phyloP scores from a whole-genome alignment of 2,888 invertebrate genomes.

The Hipparchia sbordonii region DNA sequence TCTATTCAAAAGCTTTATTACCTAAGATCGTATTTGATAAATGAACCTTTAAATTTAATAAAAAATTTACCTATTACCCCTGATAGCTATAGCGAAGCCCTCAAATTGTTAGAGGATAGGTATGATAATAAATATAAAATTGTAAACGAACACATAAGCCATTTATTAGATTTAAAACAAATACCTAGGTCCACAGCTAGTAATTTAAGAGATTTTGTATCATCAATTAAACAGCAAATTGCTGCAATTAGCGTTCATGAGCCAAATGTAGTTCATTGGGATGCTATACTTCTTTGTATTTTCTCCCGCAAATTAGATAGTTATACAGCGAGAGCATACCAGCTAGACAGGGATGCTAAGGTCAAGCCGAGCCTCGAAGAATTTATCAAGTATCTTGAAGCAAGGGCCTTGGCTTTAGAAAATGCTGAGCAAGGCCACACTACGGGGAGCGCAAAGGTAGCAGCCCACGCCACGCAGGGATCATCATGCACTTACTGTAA shows the following conservation, averaged over 20 bases:
- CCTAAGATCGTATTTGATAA: neutral
- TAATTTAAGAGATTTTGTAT: neutral
- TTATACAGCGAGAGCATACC: neutral
- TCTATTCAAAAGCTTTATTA: neutral
- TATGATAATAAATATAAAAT: neutral
- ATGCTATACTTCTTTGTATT: neutral
- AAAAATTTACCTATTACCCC: neutral
- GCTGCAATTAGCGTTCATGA: neutral
- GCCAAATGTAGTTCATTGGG: neutral
- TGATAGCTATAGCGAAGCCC: neutral
- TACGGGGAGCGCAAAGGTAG: neutral
- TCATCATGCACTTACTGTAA: neutral
- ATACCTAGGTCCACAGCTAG: neutral
- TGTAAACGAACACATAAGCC: neutral
- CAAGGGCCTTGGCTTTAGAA: neutral
- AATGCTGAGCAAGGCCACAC: slow-evolving; percentile 2
- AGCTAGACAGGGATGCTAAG: neutral
- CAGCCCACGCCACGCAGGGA: neutral
- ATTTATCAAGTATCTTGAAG: neutral
- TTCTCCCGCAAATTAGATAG: slow-evolving; percentile 1
- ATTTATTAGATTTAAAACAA: neutral
- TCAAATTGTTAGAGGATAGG: neutral
- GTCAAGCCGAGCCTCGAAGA: neutral
- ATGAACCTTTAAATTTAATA: neutral
- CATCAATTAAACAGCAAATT: neutral